Conservation (phyloP, 2,797 vertebrate species). For the Crocidura indochinensis region DNA sequence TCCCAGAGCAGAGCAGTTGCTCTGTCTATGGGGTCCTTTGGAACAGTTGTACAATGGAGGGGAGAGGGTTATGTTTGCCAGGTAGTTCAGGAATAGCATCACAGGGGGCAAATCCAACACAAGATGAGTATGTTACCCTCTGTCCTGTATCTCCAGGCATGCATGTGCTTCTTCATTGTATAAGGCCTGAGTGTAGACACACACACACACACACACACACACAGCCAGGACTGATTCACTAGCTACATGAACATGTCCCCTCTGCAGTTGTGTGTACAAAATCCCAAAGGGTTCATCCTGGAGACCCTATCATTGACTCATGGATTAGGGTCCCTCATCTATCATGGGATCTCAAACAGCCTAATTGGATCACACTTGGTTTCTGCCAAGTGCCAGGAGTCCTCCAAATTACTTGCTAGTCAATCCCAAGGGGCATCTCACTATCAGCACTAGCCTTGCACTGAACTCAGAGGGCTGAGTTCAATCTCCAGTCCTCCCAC, state of each 20-base stretch:
- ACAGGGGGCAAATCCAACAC: too few relatives aligned
- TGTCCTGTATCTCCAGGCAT: too few relatives aligned
- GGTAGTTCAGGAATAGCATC: too few relatives aligned
- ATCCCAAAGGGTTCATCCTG: background rate
- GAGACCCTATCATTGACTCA: background rate
- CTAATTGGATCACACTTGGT: background rate
- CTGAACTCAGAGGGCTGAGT: background rate
- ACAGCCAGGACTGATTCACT: background rate
- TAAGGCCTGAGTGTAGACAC: background rate
- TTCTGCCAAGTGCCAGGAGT: accelerated
- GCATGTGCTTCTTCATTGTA: background rate
- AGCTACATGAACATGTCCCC: background rate
- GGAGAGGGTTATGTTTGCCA: too few relatives aligned
- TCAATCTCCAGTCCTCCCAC: background rate
- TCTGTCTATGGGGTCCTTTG: too few relatives aligned
- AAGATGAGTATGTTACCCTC: too few relatives aligned
- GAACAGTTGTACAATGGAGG: too few relatives aligned
- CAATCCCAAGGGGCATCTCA: background rate
- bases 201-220: background rate
- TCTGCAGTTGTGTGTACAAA: background rate
- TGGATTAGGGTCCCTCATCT: too few relatives aligned
- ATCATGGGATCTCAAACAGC: background rate
- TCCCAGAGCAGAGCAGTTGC: too few relatives aligned
- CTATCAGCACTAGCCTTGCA: background rate
- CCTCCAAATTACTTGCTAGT: background rate